Conservation (phyloP, 2,113 vertebrate genomes). For the Strix aluco region DNA sequence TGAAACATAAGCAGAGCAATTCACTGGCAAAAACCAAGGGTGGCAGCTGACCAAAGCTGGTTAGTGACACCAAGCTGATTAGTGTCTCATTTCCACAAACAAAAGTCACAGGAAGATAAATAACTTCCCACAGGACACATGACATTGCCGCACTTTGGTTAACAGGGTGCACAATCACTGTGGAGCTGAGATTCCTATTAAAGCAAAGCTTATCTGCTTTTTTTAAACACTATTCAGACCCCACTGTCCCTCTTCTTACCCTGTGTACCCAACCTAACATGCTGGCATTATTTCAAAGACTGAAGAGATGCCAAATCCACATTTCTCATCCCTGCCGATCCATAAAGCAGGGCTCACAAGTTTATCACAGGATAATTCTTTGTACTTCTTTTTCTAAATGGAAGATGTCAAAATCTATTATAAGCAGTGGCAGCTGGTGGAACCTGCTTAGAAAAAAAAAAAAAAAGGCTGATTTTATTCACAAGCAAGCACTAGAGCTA, state of each 20-base stretch:
- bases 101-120: constrained; percentile 33
- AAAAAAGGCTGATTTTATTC: constrained; percentile 21
- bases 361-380: constrained; percentile 53
- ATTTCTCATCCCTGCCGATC: constrained; percentile 51
- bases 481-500: background rate
- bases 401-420: constrained; percentile 55
- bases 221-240: constrained; percentile 4
- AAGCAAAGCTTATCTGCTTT: background rate
- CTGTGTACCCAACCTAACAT: constrained; percentile 12
- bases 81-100: constrained; percentile 37
- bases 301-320: constrained; percentile 27
- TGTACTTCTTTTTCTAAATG: constrained; percentile 52
- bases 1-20: background rate
- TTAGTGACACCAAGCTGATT: constrained; percentile 44
- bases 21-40: constrained; percentile 30
- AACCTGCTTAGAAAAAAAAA: background rate
- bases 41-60: constrained; percentile 38
- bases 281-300: constrained; percentile 29
- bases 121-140: constrained; percentile 30
- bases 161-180: background rate
- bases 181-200: background rate
- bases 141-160: background rate
- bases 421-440: background rate
- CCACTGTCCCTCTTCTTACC: background rate
- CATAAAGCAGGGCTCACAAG: constrained; percentile 43